Evolutionary conservation across 2,888 invertebrate genomes (phyloP), one percentile per base, ranked within the genome.

Genomic region (Conistra vaccinii): DNA sequence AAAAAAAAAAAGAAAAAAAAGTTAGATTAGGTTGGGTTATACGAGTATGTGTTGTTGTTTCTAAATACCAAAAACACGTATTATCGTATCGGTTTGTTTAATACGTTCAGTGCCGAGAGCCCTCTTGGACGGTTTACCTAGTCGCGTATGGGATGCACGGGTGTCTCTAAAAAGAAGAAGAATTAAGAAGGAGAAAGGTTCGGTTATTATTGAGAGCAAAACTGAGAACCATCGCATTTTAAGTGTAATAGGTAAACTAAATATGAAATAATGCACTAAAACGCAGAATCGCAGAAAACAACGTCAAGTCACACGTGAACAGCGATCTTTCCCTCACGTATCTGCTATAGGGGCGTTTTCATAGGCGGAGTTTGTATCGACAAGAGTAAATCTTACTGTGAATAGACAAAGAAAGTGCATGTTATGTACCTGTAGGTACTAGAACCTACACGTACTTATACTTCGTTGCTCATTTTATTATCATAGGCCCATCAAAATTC

Each of bases 341-440:
- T 80, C 45, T 17, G 45, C 45, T 58, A 23, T 57, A 77, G 80
- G 78, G 86, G 89, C 86, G 86, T 80, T 78, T 61, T n/a, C 65
- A 70, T 69, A 84, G 91, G 92, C 89, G 92, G 89, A 89, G 89
- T 85, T 79, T 74, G 39, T 80, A 90, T 87, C 89, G 89, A 89
- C 89, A 87, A 70, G 73, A 88, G 88, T 92, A 91, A 92, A 92
- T 92, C 89, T 87, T 78, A 58, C 70, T 73, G 55, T 85, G 89
- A 90, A 90, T 87, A 86, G 88, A 86, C 87, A 88, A 90, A 85
- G 89, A 89, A 89, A 90, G 88, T 89, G 86, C 84, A 85, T 82
- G 76, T 81, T 68, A 86, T 81, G 76, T 82, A 72, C 12, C 62
- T 72, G 10, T 63, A 61, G 32, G 61, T 69, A 63, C 42, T 42